Evolutionary conservation across 2,797 vertebrate species (phyloP).

Genomic region (Nyctibius grandis): DNA sequence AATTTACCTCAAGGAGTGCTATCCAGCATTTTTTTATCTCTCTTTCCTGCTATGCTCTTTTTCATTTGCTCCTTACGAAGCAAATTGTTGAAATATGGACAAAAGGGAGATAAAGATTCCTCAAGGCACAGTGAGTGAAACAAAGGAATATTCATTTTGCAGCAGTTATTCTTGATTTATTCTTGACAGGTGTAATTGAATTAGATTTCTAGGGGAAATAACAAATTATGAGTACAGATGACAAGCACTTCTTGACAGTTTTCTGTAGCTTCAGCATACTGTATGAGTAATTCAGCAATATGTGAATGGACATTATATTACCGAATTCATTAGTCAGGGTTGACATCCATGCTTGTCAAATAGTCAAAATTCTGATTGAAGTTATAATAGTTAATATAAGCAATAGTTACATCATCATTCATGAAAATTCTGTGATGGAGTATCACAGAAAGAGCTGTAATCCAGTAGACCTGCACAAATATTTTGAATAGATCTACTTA

Average conservation of each 20-base stretch:
- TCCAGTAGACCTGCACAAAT: not conserved
- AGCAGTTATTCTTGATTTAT: constrained; percentile 18
- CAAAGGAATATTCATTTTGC: constrained; percentile 15
- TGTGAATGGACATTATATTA: not conserved
- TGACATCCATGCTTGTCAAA: not conserved
- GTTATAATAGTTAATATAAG: not conserved
- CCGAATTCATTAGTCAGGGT: not conserved
- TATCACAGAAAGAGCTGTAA: not conserved
- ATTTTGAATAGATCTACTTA: not conserved
- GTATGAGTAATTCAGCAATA: not conserved
- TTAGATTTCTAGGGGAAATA: constrained; percentile 15
- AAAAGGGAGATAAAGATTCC: constrained; percentile 22
- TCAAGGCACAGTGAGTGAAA: not conserved
- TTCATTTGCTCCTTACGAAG: not conserved
- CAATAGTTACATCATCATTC: not conserved
- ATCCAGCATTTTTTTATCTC: not conserved
- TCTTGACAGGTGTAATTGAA: constrained; percentile 7
- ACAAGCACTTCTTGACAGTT: not conserved
- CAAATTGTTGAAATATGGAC: constrained; percentile 8
- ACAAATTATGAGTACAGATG: not conserved
- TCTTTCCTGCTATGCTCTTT: not conserved
- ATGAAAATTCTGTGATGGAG: not conserved
- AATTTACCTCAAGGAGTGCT: not conserved
- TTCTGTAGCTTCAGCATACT: not conserved
- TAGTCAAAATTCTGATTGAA: not conserved